phyloP scores from a whole-genome alignment of 2,888 invertebrate species.

The Polylopha cassiicola region DNA sequence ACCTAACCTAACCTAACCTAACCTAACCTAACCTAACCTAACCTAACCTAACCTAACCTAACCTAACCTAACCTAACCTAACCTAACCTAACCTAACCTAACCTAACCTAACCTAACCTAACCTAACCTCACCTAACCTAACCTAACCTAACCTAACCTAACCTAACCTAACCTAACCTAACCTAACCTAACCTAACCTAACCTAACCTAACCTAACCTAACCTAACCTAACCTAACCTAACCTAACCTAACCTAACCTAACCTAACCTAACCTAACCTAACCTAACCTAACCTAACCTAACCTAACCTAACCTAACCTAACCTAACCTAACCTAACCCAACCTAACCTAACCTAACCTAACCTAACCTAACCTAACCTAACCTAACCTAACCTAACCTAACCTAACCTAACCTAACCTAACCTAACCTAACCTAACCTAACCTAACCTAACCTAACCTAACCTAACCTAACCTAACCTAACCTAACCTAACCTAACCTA shows the following conservation, averaged over 20 bases:
- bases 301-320: conserved; percentile 27
- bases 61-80: conserved; percentile 30
- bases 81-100: conserved; percentile 31
- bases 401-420: conserved; percentile 17
- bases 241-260: conserved; percentile 28
- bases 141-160: conserved; percentile 28
- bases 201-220: conserved; percentile 27
- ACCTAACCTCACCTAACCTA: conserved; percentile 28
- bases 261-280: conserved; percentile 24
- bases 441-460: conserved; percentile 18
- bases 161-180: conserved; percentile 27
- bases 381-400: conserved; percentile 15
- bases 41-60: conserved; percentile 27
- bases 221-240: no score
- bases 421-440: conserved; percentile 18
- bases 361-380: conserved; percentile 24
- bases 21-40: conserved; percentile 22
- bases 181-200: conserved; percentile 26
- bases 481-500: conserved; percentile 18
- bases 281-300: conserved; percentile 26
- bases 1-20: conserved; percentile 24
- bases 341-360: conserved; percentile 25
- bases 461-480: conserved; percentile 18
- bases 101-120: conserved; percentile 28
- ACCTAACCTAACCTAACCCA: conserved; percentile 24